Evolutionary conservation across 2,797 vertebrate species (phyloP), one percentile per base, ranked within the genome.

Genomic region (Nyctibius grandis): DNA sequence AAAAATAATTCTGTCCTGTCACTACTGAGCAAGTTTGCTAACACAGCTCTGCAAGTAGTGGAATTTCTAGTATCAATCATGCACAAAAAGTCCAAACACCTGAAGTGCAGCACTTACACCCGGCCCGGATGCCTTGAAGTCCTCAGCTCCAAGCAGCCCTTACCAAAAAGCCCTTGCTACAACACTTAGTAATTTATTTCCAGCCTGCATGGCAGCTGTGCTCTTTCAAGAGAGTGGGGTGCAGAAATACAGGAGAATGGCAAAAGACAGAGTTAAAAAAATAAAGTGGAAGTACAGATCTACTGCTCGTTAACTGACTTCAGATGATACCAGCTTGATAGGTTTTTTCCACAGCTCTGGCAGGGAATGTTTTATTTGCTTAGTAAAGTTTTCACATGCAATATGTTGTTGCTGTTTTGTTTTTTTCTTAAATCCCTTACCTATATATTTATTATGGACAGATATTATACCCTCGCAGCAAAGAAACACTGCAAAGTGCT

Each of bases 361-460:
- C 19, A 3, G 57, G 38, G 67, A 88, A 56, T 75, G 61, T 94
- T 95, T 94, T 89, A 91, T 95, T 95, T 95, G 70, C 93, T 93
- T 45, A 75, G 84, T 51, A 80, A 96, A 95, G 88, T 95, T 96
- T 96, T 82, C 94, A 54, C 88, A 79, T 73, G 77, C 80, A 91
- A 63, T 96, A 90, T 91, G 92, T 73, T 92, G 88, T 85, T 82
- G 50, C 74, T 95, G 93, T 31, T 95, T 72, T 94, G 91, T 90
- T 95, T 95, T 92, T 89, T 70, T 45, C 48, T 80, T 73, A 89
- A 91, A 83, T 95, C 77, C 91, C 65, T 93, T 65, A 96, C 94
- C 93, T 95, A 83, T 94, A 48, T 92, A 92, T 96, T 95, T 97
- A 77, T 91, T 93, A 85, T 33, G 95, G 91, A 77, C 7, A 12